Conservation (phyloP, 2,888 invertebrate species). For the Caenorhabditis imperialis region DNA sequence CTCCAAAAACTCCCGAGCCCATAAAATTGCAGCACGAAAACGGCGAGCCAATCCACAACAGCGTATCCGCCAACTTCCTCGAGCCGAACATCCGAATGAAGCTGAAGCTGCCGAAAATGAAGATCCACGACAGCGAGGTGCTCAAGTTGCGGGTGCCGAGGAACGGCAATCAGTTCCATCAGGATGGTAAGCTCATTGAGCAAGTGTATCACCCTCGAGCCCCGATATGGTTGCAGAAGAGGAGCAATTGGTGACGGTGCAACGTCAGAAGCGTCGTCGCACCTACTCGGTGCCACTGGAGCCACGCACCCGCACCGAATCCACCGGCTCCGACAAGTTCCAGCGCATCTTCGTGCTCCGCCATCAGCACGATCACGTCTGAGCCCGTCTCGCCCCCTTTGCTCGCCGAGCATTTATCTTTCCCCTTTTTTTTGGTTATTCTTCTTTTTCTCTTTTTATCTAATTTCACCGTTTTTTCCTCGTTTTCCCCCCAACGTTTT, state of each 20-base stretch:
- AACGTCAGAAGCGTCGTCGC: conserved; percentile 39
- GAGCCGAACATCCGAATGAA: conserved; percentile 43
- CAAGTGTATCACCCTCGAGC: not conserved
- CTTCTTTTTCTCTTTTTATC: no score
- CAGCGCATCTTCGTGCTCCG: conserved; percentile 12
- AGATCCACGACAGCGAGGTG: conserved; percentile 27
- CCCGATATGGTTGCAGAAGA: conserved; percentile 10
- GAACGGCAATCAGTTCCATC: conserved; percentile 44
- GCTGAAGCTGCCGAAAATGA: no score
- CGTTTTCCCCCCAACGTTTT: no score
- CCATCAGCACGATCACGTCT: no score
- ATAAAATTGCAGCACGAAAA: no score
- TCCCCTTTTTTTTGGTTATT: no score
- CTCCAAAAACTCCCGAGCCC: no score
- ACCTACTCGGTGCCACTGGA: conserved; percentile 50
- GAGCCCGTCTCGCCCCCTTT: no score
- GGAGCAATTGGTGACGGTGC: conserved; percentile 41
- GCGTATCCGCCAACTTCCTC: conserved; percentile 17
- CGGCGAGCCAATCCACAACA: conserved; percentile 2
- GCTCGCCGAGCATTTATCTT: no score
- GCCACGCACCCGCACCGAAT: conserved; percentile 28
- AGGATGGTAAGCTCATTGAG: conserved; percentile 17
- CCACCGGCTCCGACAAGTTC: conserved; percentile 41
- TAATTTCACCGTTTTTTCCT: no score
- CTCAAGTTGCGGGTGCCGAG: conserved; percentile 40